A percentile compares a stretch with the other conserved stretches of the same genome.
Evolutionary conservation across 1,140 invertebrate genomes (phyloP).

Genomic region (Telenomus remus): DNA sequence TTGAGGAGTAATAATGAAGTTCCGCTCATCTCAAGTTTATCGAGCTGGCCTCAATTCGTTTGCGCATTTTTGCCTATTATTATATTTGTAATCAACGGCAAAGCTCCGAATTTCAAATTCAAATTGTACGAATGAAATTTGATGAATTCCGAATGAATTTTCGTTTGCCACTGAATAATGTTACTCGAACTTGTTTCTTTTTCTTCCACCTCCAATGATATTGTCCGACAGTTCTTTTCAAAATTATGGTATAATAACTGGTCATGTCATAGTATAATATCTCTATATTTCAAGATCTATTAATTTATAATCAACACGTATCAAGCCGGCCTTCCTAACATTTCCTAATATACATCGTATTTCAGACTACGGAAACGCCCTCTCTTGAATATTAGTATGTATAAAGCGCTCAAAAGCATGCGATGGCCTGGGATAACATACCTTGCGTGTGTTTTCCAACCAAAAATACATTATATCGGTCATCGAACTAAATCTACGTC

Average conservation of each 20-base stretch:
- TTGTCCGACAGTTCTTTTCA: slow-evolving; percentile 35
- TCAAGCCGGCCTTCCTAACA: slow-evolving; percentile 61
- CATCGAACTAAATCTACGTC: slow-evolving; percentile 41
- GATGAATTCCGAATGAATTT: too few relatives aligned
- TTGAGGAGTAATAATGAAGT: slow-evolving; percentile 76
- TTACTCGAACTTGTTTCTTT: slow-evolving; percentile 69
- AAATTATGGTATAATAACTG: slow-evolving; percentile 72
- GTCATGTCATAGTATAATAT: slow-evolving; percentile 72
- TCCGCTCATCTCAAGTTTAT: slow-evolving; percentile 63
- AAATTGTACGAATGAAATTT: slow-evolving; percentile 14
- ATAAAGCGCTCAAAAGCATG: slow-evolving; percentile 72
- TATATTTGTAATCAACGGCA: slow-evolving; percentile 52
- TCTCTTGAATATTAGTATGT: slow-evolving; percentile 75
- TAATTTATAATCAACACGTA: slow-evolving; percentile 75
- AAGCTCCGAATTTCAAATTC: slow-evolving; percentile 50
- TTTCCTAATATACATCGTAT: slow-evolving; percentile 64
- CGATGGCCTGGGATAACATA: slow-evolving; percentile 55
- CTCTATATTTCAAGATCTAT: slow-evolving; percentile 74
- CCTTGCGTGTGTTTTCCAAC: slow-evolving; percentile 53
- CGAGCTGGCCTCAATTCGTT: slow-evolving; percentile 58
- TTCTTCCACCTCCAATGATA: slow-evolving; percentile 70
- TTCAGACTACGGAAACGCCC: slow-evolving; percentile 65
- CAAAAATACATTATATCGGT: slow-evolving; percentile 53
- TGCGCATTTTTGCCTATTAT: slow-evolving; percentile 54
- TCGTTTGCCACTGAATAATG: slow-evolving; percentile 58